A percentile compares a stretch with the other conserved stretches of the same genome.
phyloP scores from a whole-genome alignment of 2,797 vertebrate genomes.

The Pogoniulus pusillus region DNA sequence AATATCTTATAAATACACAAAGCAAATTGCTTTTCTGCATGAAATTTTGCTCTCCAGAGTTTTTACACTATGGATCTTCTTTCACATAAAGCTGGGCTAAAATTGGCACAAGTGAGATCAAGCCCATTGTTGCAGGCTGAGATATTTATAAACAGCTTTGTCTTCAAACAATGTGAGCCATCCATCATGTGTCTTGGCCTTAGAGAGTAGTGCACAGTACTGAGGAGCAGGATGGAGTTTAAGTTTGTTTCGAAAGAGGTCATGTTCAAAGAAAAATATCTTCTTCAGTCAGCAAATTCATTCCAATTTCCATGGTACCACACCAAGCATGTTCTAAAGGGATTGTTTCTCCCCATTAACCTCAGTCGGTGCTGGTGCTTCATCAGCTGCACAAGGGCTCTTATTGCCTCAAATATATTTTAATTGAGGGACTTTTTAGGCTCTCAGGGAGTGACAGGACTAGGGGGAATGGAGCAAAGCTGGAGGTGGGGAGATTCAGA shows the following conservation, averaged over 20 bases:
- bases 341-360: background rate
- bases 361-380: background rate
- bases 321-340: background rate
- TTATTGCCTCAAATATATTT: conserved; percentile 27
- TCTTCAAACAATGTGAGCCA: conserved; percentile 44
- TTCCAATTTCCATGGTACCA: conserved; percentile 19
- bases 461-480: no score
- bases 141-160: conserved; percentile 63
- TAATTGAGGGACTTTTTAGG: no score
- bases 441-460: no score
- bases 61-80: background rate
- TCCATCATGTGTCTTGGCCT: conserved; percentile 8
- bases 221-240: background rate
- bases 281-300: rapidly evolving
- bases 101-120: conserved; percentile 25
- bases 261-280: background rate
- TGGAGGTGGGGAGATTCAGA: no score
- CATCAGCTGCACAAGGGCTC: background rate
- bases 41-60: conserved; percentile 16
- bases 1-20: conserved; percentile 44
- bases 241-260: conserved; percentile 19
- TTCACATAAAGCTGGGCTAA: conserved; percentile 40
- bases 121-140: background rate
- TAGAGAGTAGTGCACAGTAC: background rate
- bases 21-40: background rate